A percentile compares a stretch with the other conserved stretches of the same genome.
phyloP scores from a whole-genome alignment of 92 coral and sea anemone species.

The Zoanthus sansibaricus region DNA sequence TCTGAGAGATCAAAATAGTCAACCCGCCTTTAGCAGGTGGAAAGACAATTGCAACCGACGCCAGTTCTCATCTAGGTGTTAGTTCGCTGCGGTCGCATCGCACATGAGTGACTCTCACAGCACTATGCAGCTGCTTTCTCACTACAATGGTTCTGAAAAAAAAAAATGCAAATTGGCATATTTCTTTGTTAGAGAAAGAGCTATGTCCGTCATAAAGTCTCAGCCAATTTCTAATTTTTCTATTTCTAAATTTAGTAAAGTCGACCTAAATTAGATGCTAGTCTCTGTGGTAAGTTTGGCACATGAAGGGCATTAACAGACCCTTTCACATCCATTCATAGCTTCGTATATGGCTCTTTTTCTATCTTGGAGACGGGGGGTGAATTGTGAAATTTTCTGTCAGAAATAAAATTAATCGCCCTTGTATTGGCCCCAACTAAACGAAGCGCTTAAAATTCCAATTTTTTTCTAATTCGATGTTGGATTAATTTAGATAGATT shows the following conservation, averaged over 20 bases:
- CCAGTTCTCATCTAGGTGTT: slow-evolving; percentile 62
- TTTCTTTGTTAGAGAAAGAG: slow-evolving; percentile 56
- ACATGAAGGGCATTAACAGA: background rate
- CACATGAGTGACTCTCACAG: slow-evolving; percentile 78
- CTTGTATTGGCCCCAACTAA: slow-evolving; percentile 5
- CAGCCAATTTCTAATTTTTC: slow-evolving; percentile 11
- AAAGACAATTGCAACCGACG: slow-evolving; percentile 68
- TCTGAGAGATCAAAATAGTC: slow-evolving; percentile 67
- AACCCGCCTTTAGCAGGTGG: slow-evolving; percentile 90
- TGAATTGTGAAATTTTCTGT: slow-evolving; percentile 6
- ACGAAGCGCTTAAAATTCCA: slow-evolving; percentile 7
- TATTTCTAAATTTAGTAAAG: background rate
- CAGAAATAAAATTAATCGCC: slow-evolving; percentile 2
- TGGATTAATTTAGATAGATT: slow-evolving; percentile 6
- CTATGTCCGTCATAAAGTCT: background rate
- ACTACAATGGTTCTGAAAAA: slow-evolving; percentile 66
- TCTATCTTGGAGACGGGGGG: slow-evolving; percentile 33
- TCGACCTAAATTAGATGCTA: background rate
- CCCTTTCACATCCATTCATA: background rate
- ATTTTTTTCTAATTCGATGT: background rate
- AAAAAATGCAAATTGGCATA: slow-evolving; percentile 30
- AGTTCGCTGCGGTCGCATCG: slow-evolving; percentile 66
- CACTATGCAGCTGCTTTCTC: slow-evolving; percentile 75
- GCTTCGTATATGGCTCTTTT: background rate
- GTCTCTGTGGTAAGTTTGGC: slow-evolving; percentile 11